phyloP scores from a whole-genome alignment of 2,113 vertebrate species.

The Bubalus kerabau region DNA sequence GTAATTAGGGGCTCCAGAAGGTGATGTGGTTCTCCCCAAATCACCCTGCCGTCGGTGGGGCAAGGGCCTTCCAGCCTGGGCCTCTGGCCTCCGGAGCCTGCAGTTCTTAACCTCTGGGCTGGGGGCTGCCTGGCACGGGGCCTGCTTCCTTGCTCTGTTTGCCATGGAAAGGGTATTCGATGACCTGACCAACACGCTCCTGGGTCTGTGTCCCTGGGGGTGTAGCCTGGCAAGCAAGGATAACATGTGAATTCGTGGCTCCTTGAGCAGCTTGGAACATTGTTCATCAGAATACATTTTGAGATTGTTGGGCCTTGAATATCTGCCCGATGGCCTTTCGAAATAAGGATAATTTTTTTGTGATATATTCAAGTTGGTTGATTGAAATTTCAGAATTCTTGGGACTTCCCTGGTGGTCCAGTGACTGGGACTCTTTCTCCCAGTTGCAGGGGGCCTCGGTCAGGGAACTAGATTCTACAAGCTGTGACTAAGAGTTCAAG shows the following conservation, averaged over 20 bases:
- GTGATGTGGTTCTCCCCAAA: fast-evolving
- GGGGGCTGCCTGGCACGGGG: background rate
- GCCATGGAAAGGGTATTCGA: background rate
- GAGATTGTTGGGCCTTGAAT: background rate
- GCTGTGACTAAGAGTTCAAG: background rate
- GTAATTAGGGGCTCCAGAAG: background rate
- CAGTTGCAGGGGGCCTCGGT: background rate
- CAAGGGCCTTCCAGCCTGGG: background rate
- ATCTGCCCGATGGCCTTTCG: background rate
- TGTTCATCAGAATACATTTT: background rate
- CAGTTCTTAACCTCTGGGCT: background rate
- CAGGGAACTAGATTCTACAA: background rate
- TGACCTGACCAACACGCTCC: background rate
- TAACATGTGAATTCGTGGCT: background rate
- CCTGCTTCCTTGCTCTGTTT: background rate
- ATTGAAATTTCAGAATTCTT: background rate
- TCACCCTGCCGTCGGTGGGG: background rate
- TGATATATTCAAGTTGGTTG: background rate
- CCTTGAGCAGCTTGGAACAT: background rate
- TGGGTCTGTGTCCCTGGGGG: background rate
- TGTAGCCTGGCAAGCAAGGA: background rate
- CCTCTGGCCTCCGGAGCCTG: fast-evolving
- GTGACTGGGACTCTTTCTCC: background rate
- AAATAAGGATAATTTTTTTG: background rate
- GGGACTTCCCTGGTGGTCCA: background rate